phyloP scores from a whole-genome alignment of 2,888 invertebrate species.

The Cenopis cana region DNA sequence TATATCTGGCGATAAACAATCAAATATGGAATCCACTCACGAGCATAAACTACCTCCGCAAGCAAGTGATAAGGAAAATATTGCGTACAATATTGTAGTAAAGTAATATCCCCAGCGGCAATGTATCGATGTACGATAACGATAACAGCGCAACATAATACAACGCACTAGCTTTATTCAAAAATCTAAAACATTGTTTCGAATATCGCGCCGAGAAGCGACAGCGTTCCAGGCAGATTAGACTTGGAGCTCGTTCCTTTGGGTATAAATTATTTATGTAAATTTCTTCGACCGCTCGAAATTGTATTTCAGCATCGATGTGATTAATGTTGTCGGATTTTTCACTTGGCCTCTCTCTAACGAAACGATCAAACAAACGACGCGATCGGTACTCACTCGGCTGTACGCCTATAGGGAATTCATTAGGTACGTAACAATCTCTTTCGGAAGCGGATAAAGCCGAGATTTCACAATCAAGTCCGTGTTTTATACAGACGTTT shows the following conservation, averaged over 20 bases:
- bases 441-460: conserved; percentile 58
- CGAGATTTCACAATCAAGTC: conserved; percentile 64
- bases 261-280: conserved; percentile 83
- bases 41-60: conserved; percentile 51
- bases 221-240: conserved; percentile 59
- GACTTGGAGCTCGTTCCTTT: conserved; percentile 61
- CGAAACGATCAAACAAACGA: conserved; percentile 78
- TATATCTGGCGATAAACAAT: conserved; percentile 65
- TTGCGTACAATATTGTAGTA: conserved; percentile 41
- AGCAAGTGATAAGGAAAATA: conserved; percentile 47
- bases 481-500: conserved; percentile 53
- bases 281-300: conserved; percentile 78
- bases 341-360: conserved; percentile 75
- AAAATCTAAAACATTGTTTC: conserved; percentile 57
- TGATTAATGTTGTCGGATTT: conserved; percentile 82
- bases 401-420: conserved; percentile 72
- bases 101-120: conserved; percentile 51
- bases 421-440: conserved; percentile 61
- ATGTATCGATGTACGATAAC: conserved; percentile 47
- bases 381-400: conserved; percentile 71
- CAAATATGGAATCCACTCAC: conserved; percentile 63
- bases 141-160: conserved; percentile 47
- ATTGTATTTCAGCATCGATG: conserved; percentile 79
- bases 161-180: conserved; percentile 49
- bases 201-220: conserved; percentile 53